These are phyloP conservation scores for Pachydiplax longipennis DNA, from an alignment of 2,888 invertebrate genomes.

Conservation along the genomic window DNA sequence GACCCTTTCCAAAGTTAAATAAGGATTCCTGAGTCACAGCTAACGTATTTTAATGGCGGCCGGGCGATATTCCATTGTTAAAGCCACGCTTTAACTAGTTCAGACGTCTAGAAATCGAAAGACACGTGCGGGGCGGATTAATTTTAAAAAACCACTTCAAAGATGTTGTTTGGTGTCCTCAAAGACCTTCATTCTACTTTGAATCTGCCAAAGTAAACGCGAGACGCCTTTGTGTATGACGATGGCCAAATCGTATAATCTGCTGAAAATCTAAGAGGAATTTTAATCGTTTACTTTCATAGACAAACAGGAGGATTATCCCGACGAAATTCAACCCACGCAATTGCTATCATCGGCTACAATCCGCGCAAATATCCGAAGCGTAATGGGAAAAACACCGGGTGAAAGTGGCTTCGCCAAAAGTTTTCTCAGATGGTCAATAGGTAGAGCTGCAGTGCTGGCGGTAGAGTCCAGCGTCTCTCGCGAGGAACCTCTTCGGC, in stretches of 20 bases:
- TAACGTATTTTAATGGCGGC: slow-evolving; percentile 1
- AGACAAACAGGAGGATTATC: background rate
- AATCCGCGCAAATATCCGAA: background rate
- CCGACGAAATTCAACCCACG: background rate
- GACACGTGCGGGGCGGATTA: too few species aligned
- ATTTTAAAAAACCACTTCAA: background rate
- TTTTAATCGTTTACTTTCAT: background rate
- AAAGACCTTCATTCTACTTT: background rate
- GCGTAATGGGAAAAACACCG: background rate
- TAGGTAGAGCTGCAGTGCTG: background rate
- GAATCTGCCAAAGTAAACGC: background rate
- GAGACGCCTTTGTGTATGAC: background rate
- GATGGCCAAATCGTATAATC: background rate
- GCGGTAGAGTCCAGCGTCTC: background rate
- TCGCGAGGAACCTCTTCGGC: background rate
- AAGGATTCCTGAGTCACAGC: background rate
- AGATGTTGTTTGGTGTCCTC: background rate
- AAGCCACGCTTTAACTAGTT: background rate
- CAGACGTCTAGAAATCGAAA: background rate
- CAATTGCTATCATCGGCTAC: background rate
- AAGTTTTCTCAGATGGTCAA: background rate
- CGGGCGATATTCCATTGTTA: background rate
- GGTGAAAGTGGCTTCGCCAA: background rate
- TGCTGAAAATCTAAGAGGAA: background rate
- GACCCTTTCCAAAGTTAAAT: background rate